These are phyloP conservation scores for Drosophila niveifrons DNA, from an alignment of 2,888 invertebrate species.

Conservation along the genomic window DNA sequence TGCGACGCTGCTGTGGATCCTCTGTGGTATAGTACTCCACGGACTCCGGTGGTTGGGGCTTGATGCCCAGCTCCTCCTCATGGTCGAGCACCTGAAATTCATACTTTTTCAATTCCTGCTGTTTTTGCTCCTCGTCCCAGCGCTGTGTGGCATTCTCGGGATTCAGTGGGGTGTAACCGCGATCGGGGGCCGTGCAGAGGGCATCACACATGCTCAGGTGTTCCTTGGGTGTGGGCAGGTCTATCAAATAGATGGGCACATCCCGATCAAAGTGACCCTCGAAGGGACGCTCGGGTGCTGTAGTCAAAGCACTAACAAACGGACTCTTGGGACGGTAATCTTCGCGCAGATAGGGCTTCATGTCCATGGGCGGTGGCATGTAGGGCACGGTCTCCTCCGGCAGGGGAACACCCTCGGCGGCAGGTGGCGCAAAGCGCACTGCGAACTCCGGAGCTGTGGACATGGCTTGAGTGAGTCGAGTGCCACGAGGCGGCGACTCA, in stretches of 20 bases:
- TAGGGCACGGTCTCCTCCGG: conserved; percentile 89
- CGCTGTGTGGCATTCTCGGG: conserved; percentile 85
- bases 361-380: conserved; percentile 88
- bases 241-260: conserved; percentile 84
- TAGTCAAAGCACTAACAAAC: conserved; percentile 89
- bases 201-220: conserved; percentile 87
- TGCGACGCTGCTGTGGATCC: conserved; percentile 52
- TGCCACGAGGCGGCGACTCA: conserved; percentile 86
- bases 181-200: conserved; percentile 88
- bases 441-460: conserved; percentile 83
- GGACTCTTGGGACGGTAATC: conserved; percentile 87
- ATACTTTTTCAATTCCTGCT: conserved; percentile 75
- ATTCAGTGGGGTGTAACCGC: conserved; percentile 87
- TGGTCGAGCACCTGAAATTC: conserved; percentile 84
- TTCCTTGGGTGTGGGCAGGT: conserved; percentile 85
- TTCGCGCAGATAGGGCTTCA: conserved; percentile 86
- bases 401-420: conserved; percentile 87
- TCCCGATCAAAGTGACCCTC: conserved; percentile 86
- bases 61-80: conserved; percentile 77
- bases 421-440: conserved; percentile 80
- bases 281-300: conserved; percentile 89
- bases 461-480: conserved; percentile 86
- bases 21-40: conserved; percentile 75
- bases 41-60: conserved; percentile 59
- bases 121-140: conserved; percentile 78